phyloP scores from a whole-genome alignment of 2,113 vertebrate species.

The Gambusia affinis region DNA sequence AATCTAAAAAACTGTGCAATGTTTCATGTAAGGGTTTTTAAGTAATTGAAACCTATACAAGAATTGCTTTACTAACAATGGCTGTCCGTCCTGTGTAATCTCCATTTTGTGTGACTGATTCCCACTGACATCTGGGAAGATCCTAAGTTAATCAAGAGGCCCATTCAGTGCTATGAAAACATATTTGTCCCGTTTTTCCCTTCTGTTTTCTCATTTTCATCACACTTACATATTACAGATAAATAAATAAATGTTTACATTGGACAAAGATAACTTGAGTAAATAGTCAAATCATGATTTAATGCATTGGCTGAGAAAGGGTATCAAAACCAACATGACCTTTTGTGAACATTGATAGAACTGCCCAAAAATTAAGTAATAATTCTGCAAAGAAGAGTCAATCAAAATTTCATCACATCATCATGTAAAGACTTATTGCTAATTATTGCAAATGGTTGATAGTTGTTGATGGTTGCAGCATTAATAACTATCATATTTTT shows the following conservation, averaged over 20 bases:
- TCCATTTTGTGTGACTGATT: not conserved
- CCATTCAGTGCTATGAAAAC: not conserved
- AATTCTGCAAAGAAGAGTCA: not conserved
- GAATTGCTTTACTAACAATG: too few species aligned
- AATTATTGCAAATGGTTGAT: not conserved
- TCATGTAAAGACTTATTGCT: not conserved
- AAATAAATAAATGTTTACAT: too few species aligned
- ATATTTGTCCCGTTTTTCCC: not conserved
- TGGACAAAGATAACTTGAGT: too few species aligned
- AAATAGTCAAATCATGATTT: too few species aligned
- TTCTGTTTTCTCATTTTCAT: not conserved
- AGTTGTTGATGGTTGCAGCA: too few species aligned
- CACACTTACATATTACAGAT: too few species aligned
- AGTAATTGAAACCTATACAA: not conserved
- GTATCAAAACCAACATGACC: too few species aligned
- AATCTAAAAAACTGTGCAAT: not conserved
- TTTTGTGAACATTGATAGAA: too few species aligned
- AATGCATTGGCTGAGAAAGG: too few species aligned
- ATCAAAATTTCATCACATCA: not conserved
- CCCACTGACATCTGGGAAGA: not conserved
- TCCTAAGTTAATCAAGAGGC: too few species aligned
- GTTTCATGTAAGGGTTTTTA: not conserved
- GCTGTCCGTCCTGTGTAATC: not conserved
- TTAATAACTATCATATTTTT: too few species aligned
- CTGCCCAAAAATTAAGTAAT: not conserved